A percentile compares a stretch with the other conserved stretches of the same genome.
Evolutionary conservation across 2,797 vertebrate species (phyloP).

Genomic region (Phataginus tricuspis): DNA sequence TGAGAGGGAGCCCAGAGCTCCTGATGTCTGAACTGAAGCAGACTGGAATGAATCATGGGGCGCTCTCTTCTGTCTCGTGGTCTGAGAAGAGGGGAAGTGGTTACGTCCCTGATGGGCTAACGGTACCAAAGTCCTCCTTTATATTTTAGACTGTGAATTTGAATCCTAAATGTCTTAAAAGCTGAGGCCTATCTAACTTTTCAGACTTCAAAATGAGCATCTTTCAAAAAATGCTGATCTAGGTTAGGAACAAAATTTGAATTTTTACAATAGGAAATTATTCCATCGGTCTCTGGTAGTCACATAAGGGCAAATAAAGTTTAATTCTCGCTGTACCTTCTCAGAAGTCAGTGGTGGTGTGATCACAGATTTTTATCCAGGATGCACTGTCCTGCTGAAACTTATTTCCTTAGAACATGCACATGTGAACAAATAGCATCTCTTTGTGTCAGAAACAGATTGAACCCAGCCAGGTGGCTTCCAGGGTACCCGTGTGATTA

Average conservation of each 20-base stretch:
- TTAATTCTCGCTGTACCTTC: background rate
- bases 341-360: background rate
- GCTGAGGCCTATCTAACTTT: background rate
- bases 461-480: fast-evolving
- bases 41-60: fast-evolving
- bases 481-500: too few species aligned
- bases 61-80: too few species aligned
- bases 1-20: background rate
- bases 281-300: background rate
- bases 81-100: background rate
- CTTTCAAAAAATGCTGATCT: background rate
- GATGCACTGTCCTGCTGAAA: background rate
- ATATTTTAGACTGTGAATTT: background rate
- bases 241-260: background rate
- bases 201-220: background rate
- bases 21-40: background rate
- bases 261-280: background rate
- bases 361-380: background rate
- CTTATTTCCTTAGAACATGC: background rate
- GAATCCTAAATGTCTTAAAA: background rate
- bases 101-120: too few species aligned
- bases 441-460: background rate
- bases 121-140: background rate
- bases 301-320: background rate
- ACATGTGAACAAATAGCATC: background rate